Evolutionary conservation across 1,140 invertebrate genomes (phyloP), one percentile per base, ranked within the genome.

Genomic region (Drosophila simulans): DNA sequence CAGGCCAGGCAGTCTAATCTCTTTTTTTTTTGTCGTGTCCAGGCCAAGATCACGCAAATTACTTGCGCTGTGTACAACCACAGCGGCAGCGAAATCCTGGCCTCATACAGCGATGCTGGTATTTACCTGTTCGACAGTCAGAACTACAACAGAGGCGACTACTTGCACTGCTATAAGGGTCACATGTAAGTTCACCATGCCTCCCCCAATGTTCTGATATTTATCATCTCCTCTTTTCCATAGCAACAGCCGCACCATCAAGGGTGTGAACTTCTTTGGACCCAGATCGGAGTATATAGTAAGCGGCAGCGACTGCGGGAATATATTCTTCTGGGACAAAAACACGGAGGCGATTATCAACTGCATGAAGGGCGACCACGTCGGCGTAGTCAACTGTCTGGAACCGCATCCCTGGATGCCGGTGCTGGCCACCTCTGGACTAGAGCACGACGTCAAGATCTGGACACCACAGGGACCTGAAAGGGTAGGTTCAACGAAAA

Each of bases 251-350:
- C 95, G 94, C 37, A 97, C 96, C 12, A 98, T 98, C 27, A 99
- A 99, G 93, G 97, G 97, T 4, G 97, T 99, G 0, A 97, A 97
- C 88, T 99, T 98, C 93, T 99, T 97, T 93, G 98, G 98, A 0
- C 96, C 97, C 1, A 95, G 95, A 60, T 98, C 97, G 88, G 96
- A 99, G 92, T 99, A 95, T 92, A 93, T 99, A 15, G 94, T 98
- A 39, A 98, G 97, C 64, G 98, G 98, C 2, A 98, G 97, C 22
- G 98, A 99, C 92, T 99, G 98, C 93, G 96, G 97, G n/a, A 95
- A 98, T 93, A 95, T 99, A 15, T 99, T 96, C 91, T 95, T 99
- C 40, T 99, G 98, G 98, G 97, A 99, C 72, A 97, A 96, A 91
- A 94, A 97, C 69, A 96, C 95, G 0, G 97, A 98, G 93, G 94